Conservation (phyloP, 2,113 vertebrate genomes). For the Gasterosteus aculeatus region DNA sequence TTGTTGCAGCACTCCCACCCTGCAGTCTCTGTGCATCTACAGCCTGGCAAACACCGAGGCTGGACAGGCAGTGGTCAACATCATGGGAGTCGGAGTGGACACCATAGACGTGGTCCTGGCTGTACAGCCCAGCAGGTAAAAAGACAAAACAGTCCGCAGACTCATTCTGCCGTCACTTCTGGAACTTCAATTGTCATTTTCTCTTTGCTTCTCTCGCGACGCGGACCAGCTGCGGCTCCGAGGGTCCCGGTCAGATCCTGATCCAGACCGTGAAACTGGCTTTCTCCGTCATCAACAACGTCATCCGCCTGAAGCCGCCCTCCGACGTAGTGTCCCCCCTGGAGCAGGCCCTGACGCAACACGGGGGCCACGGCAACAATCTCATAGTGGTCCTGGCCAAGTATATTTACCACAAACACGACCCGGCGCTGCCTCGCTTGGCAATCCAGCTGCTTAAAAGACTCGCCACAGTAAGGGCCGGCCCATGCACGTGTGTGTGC, state of each 20-base stretch:
- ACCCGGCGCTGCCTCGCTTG: constrained; percentile 93
- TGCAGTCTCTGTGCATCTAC: constrained; percentile 95
- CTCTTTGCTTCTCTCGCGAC: not conserved
- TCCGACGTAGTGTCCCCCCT: constrained; percentile 89
- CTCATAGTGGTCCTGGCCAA: constrained; percentile 96
- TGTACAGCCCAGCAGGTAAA: constrained; percentile 91
- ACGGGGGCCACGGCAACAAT: constrained; percentile 94
- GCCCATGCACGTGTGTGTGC: fast-evolving
- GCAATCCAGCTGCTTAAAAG: constrained; percentile 97
- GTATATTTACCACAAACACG: constrained; percentile 98
- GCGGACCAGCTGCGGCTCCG: constrained; percentile 83
- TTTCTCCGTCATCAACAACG: constrained; percentile 95
- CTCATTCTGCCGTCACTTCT: not conserved
- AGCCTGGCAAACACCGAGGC: constrained; percentile 96
- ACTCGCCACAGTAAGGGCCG: constrained; percentile 87
- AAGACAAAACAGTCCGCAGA: not conserved
- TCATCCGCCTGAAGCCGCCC: constrained; percentile 92
- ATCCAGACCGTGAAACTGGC: constrained; percentile 97
- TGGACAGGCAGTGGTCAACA: constrained; percentile 94
- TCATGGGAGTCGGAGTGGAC: constrained; percentile 97
- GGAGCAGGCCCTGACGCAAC: constrained; percentile 95
- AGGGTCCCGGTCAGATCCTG: constrained; percentile 93
- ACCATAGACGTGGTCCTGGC: constrained; percentile 94
- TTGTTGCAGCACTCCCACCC: constrained; percentile 83
- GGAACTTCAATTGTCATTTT: not conserved